Conservation (phyloP, 2,888 invertebrate species). For the Mesochorus sp. region DNA sequence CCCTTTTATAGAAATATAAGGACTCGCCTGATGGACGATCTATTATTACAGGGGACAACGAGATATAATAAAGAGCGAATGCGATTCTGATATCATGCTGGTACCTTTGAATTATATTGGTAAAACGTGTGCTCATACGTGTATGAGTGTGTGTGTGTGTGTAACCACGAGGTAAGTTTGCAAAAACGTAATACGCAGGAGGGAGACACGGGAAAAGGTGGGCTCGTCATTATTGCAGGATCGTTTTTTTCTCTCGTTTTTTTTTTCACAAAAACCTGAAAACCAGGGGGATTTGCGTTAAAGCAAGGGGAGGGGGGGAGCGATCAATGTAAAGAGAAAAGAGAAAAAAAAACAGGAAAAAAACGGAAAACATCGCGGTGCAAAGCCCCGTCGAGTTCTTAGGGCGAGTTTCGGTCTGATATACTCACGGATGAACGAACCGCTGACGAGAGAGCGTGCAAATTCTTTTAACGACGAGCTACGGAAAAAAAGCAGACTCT, state of each 20-base stretch:
- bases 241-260: constrained; percentile 24
- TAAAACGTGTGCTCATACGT: background rate
- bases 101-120: constrained; percentile 26
- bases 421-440: constrained; percentile 77
- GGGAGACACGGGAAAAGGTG: constrained; percentile 37
- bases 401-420: constrained; percentile 37
- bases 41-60: constrained; percentile 43
- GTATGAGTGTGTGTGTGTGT: constrained; percentile 11
- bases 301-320: constrained; percentile 5
- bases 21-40: constrained; percentile 34
- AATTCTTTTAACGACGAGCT: constrained; percentile 81
- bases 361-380: constrained; percentile 59
- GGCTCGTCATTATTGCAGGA: constrained; percentile 52
- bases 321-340: constrained; percentile 7
- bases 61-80: constrained; percentile 60
- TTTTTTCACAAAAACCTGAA: constrained; percentile 54
- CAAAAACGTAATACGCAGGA: constrained; percentile 15
- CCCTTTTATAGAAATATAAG: constrained; percentile 52
- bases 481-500: constrained; percentile 71
- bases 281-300: constrained; percentile 29
- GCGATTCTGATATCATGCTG: constrained; percentile 58
- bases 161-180: constrained; percentile 2
- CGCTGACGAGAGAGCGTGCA: constrained; percentile 79
- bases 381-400: constrained; percentile 52
- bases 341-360: constrained; percentile 44